These are phyloP conservation scores for Leptopilina myrica DNA, from an alignment of 2,888 invertebrate genomes.

Conservation along the genomic window DNA sequence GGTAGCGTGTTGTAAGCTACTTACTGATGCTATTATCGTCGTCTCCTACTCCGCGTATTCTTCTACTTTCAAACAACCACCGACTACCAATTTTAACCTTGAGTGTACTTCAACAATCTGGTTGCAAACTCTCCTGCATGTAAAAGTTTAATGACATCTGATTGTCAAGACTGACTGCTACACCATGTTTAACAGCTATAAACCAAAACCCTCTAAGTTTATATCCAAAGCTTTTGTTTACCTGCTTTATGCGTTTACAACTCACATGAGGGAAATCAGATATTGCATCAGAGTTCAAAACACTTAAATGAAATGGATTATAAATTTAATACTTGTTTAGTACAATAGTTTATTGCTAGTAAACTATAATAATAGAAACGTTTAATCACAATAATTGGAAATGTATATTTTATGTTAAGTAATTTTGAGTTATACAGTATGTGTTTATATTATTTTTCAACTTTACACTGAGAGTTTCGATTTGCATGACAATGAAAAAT, in stretches of 20 bases:
- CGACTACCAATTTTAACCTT: conserved; percentile 3
- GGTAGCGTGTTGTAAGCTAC: conserved; percentile 51
- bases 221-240: conserved; percentile 39
- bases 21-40: conserved; percentile 59
- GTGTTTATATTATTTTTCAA: background rate
- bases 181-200: conserved; percentile 8
- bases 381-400: too few relatives aligned
- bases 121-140: conserved; percentile 42
- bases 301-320: conserved; percentile 23
- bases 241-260: conserved; percentile 39
- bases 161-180: conserved; percentile 57
- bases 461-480: background rate
- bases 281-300: conserved; percentile 53
- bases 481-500: conserved; percentile 46
- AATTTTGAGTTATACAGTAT: background rate
- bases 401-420: background rate
- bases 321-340: too few relatives aligned
- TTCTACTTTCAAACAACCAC: conserved; percentile 13
- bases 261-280: background rate
- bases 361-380: too few relatives aligned
- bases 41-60: conserved; percentile 43
- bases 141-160: conserved; percentile 60
- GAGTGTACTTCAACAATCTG: background rate
- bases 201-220: background rate
- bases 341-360: too few relatives aligned